Evolutionary conservation across 2,113 vertebrate species (phyloP).

Genomic region (Ophiodon elongatus): DNA sequence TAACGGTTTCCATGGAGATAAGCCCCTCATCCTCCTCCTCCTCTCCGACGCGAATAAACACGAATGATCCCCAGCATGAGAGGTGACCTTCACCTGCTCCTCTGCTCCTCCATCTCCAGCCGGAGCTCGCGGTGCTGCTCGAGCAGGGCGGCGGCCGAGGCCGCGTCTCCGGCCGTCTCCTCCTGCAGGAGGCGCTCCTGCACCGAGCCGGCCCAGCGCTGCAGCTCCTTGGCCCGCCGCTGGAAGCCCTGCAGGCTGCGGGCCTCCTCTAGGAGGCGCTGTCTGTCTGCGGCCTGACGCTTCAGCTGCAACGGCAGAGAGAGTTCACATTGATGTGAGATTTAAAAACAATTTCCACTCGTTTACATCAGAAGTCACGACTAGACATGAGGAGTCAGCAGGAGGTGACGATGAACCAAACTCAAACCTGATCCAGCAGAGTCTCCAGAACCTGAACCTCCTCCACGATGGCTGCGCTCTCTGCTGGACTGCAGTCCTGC

Average conservation of each 20-base stretch:
- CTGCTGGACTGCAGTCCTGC: conserved; percentile 85
- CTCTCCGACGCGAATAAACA: no score
- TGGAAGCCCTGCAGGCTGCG: conserved; percentile 82
- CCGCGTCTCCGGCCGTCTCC: conserved; percentile 81
- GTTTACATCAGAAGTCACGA: neutral
- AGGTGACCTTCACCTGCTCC: conserved; percentile 83
- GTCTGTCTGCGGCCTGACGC: conserved; percentile 67
- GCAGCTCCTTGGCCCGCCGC: conserved; percentile 82
- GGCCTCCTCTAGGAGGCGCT: conserved; percentile 66
- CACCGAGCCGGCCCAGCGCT: conserved; percentile 79
- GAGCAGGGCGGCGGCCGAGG: conserved; percentile 85
- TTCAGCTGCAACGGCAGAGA: conserved; percentile 70
- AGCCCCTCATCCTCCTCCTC: no score
- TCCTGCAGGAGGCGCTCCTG: conserved; percentile 82
- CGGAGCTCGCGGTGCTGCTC: conserved; percentile 84
- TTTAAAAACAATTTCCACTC: no score
- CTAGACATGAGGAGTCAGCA: neutral
- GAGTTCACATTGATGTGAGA: no score
- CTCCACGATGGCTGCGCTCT: conserved; percentile 85
- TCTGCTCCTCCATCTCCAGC: conserved; percentile 85
- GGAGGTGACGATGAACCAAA: neutral
- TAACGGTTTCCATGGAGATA: no score
- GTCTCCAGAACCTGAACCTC: conserved; percentile 86
- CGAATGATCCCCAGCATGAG: no score
- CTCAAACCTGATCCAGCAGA: conserved; percentile 79